Evolutionary conservation across 2,888 invertebrate species (phyloP).

Genomic region (Microdon myrmicae): DNA sequence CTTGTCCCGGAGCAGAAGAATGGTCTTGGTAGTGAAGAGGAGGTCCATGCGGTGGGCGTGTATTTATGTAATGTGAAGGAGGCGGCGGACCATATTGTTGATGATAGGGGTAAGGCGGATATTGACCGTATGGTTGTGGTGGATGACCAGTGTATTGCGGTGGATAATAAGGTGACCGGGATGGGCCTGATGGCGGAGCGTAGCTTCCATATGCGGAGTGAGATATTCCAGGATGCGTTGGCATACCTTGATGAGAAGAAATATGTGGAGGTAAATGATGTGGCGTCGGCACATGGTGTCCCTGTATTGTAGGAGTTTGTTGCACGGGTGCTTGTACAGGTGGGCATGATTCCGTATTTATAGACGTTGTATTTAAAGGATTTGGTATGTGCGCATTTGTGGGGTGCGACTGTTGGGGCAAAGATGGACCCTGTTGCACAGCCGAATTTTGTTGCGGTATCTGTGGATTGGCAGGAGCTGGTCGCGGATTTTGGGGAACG

Average conservation of each 20-base stretch:
- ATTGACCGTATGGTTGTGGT: constrained; percentile 63
- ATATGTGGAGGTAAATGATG: constrained; percentile 63
- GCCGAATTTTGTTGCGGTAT: constrained; percentile 33
- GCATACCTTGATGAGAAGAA: constrained; percentile 61
- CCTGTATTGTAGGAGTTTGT: constrained; percentile 56
- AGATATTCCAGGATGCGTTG: constrained; percentile 60
- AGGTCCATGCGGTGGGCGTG: constrained; percentile 57
- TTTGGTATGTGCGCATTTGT: constrained; percentile 15
- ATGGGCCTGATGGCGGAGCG: constrained; percentile 62
- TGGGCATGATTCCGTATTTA: constrained; percentile 54
- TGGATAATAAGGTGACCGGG: constrained; percentile 65
- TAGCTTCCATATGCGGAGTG: constrained; percentile 64
- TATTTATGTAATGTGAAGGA: constrained; percentile 61
- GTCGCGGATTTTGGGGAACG: constrained; percentile 51
- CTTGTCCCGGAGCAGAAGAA: constrained; percentile 47
- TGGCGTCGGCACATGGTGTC: constrained; percentile 60
- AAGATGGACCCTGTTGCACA: constrained; percentile 21
- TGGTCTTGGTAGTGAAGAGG: constrained; percentile 57
- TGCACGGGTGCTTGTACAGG: constrained; percentile 20
- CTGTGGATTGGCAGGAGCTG: constrained; percentile 24
- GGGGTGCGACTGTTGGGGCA: constrained; percentile 24
- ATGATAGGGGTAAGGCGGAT: constrained; percentile 65
- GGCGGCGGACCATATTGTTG: constrained; percentile 64
- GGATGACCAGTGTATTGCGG: constrained; percentile 66
- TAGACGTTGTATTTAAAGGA: constrained; percentile 6